A percentile compares a stretch with the other conserved stretches of the same genome.
phyloP scores from a whole-genome alignment of 2,113 vertebrate genomes.

The Cyprinodon brontotheroides region DNA sequence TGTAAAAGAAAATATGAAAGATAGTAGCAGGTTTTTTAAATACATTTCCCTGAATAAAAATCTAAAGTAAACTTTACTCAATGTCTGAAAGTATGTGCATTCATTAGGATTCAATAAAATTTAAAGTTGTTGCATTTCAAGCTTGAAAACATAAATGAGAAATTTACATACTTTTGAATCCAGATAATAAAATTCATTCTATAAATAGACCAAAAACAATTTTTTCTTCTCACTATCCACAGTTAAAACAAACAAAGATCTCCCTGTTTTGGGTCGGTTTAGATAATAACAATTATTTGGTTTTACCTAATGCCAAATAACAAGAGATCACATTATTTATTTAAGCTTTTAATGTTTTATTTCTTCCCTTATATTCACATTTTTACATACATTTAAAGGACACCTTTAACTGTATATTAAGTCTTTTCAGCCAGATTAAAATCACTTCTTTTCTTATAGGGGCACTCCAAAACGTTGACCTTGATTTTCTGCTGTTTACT shows the following conservation, averaged over 20 bases:
- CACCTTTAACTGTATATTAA: no score
- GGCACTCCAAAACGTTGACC: no score
- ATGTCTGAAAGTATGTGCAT: background rate
- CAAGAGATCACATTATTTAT: no score
- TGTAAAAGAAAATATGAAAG: conserved; percentile 16
- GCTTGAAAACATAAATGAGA: background rate
- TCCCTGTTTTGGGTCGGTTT: background rate
- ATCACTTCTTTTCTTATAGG: no score
- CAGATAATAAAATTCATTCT: background rate
- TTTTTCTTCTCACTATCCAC: background rate
- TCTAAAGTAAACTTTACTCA: background rate
- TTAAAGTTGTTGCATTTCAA: no score
- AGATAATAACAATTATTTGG: background rate
- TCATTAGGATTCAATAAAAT: background rate
- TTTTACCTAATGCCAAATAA: background rate
- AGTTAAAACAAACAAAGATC: background rate
- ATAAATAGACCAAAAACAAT: background rate
- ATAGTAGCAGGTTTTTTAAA: background rate
- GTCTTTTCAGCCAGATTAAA: no score
- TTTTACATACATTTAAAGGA: no score
- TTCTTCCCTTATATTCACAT: no score
- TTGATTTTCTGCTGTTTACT: background rate
- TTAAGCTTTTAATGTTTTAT: no score
- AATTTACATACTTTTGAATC: background rate
- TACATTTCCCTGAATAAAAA: background rate